Conservation (phyloP, 2,113 vertebrate species). For the Mesoclemmys tuberculata region DNA sequence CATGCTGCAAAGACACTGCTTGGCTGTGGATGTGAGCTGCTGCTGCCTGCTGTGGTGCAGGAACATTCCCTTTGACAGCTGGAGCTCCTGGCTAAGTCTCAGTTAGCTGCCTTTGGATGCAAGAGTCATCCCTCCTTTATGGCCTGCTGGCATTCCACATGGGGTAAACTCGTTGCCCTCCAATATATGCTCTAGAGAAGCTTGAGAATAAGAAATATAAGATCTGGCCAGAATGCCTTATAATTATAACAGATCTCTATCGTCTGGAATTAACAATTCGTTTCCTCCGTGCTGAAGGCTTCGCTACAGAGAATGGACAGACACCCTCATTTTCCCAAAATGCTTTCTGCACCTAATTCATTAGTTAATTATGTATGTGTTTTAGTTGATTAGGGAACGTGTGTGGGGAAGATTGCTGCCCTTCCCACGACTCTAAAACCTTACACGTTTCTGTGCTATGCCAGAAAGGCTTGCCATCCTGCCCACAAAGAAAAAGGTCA, state of each 20-base stretch:
- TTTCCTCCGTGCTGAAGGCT: not conserved
- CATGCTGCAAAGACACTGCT: not conserved
- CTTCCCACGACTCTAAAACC: not conserved
- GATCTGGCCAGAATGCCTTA: not conserved
- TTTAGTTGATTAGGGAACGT: not conserved
- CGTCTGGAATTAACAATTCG: not conserved
- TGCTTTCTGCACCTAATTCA: not conserved
- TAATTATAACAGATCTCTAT: not conserved
- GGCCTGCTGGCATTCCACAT: not conserved
- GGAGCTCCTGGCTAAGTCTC: not conserved
- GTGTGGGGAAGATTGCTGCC: not conserved
- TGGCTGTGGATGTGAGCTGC: not conserved
- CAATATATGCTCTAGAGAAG: not conserved
- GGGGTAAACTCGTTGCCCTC: not conserved
- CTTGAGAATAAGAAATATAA: not conserved
- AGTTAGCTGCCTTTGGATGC: not conserved
- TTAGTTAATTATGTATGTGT: not conserved
- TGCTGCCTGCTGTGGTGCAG: not conserved
- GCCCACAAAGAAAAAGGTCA: not conserved
- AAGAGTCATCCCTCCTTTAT: not conserved
- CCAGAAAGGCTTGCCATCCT: slow-evolving; percentile 29
- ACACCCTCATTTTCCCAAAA: rapidly evolving
- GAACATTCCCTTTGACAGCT: slow-evolving; percentile 16
- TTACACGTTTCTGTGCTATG: not conserved
- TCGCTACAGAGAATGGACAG: not conserved